Base-by-base conservation (phyloP, 2,797 vertebrate genomes). In the Gobionotothen gibberifrons region DNA sequence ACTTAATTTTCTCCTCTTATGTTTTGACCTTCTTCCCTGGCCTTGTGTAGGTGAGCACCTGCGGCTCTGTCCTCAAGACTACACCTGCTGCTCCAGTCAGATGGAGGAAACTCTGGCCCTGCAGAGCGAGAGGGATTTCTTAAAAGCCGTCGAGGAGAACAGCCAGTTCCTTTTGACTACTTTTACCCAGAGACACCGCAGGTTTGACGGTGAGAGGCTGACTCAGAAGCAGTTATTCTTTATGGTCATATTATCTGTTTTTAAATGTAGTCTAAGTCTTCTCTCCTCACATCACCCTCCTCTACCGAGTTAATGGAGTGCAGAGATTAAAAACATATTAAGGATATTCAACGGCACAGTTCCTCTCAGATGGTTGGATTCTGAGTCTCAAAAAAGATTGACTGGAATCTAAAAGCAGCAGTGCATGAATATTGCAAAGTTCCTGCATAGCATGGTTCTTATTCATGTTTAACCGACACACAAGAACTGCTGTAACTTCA, bases 71-170 rank as follows among this genome's bases (percentile, higher is more conserved):
- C 95, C 96, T 57, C 96, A 95, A 87, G 96, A 96, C 84, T 97
- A 97, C 90, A 97, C 96, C 69, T 97, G 96, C 93, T 97, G 97
- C 91, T 95, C 96, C 87, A 96, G 95, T 72, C 92, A 96, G 79
- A 96, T 96, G 89, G 96, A 97, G 90, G 96, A 96, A 84, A 95
- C 92, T 1, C 93, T 97, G 60, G 92, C 93, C 22, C 93, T 93
- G 11, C 95, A 96, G 81, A 95, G 96, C 1, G 94, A 96, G 81
- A 87, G 85, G 9, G 95, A 96, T 77, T 96, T 96, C 89, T 90
- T 92, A 48, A 92, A 92, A 60, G 90, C 96, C 22, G 80, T 96
- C 0, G 96, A 96, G 13, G 95, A 96, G 53, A 95, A 92, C 49
- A 96, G 96, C 77, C 95, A 96, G 83, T 97, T 96, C 79, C 93